A percentile compares a stretch with the other conserved stretches of the same genome.
Evolutionary conservation across 2,888 invertebrate species (phyloP).

Genomic region (Operophtera brumata): DNA sequence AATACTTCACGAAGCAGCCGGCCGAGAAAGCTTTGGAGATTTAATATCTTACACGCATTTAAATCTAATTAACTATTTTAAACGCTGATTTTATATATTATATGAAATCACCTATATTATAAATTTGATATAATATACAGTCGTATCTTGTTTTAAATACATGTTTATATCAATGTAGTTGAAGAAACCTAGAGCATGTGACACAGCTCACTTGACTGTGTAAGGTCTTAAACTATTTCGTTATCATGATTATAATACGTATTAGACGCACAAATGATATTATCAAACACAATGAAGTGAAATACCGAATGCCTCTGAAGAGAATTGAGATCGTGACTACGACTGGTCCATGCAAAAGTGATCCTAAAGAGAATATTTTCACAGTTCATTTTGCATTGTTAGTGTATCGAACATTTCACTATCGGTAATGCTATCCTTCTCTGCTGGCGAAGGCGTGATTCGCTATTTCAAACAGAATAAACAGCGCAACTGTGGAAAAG

Average conservation of each 20-base stretch:
- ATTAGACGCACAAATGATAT: conserved; percentile 52
- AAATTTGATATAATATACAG: too few species aligned
- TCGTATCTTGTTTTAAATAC: too few species aligned
- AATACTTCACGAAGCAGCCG: conserved; percentile 28
- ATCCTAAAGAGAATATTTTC: conserved; percentile 45
- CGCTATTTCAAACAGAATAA: conserved; percentile 67
- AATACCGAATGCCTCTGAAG: conserved; percentile 64
- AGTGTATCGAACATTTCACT: conserved; percentile 65
- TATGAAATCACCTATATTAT: too few species aligned
- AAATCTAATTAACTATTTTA: conserved; percentile 1
- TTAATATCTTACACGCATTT: conserved; percentile 6
- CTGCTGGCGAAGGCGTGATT: conserved; percentile 74
- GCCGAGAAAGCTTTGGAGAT: conserved; percentile 16
- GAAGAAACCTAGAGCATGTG: too few species aligned
- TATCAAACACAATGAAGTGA: conserved; percentile 67
- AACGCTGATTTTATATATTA: not conserved
- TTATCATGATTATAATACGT: conserved; percentile 50
- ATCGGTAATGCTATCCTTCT: conserved; percentile 70
- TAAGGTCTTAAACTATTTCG: conserved; percentile 47
- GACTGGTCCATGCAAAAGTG: conserved; percentile 40
- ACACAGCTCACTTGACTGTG: too few species aligned
- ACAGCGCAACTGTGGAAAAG: conserved; percentile 58
- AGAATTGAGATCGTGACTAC: conserved; percentile 68
- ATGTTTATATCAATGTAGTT: too few species aligned
- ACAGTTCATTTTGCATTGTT: conserved; percentile 62